Evolutionary conservation across 2,888 invertebrate species (phyloP), one percentile per base, ranked within the genome.

Genomic region (Tetheella fluctuosa): DNA sequence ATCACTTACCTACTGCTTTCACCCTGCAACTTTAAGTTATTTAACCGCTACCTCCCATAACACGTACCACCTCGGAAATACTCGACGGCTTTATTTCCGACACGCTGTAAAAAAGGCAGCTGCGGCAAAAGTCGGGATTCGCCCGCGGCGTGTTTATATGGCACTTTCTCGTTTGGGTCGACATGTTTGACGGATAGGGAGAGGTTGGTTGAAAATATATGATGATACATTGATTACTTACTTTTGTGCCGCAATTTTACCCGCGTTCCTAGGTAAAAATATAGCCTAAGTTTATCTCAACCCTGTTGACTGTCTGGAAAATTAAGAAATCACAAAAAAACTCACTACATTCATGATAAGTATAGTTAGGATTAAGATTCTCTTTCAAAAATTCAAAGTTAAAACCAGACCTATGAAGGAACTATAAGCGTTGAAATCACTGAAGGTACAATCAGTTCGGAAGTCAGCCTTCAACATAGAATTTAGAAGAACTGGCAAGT

Each of bases 41-140:
- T 48, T 20, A 39, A 39, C 20, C 62, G 64, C 64, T 61, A 0
- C 6, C 25, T 57, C 63, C 59, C 17, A 4, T 61, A 7, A 0
- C 63, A 77, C 78, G 60, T 77, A 77, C 65, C 59, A 63, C 58
- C 2, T 55, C 79, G 82, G 83, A 83, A 85, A 80, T 80, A 74
- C 81, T 79, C 70, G 74, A 72, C 70, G 80, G 83, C 82, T 85
- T 86, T 88, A 88, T 88, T 84, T 87, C 86, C 86, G 84, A 71
- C 76, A 74, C 74, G 76, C 79, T 81, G 77, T 88, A 85, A 88
- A 88, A 82, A 85, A 82, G 74, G 75, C 78, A 76, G 67, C 77
- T 69, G 72, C 64, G 70, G 70, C 73, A 69, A 74, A 76, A 79
- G 70, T 73, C 70, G 68, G 68, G 77, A 81, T 82, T 81, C 81